Conservation (phyloP, 2,797 vertebrate genomes). For the Chrysolophus pictus region DNA sequence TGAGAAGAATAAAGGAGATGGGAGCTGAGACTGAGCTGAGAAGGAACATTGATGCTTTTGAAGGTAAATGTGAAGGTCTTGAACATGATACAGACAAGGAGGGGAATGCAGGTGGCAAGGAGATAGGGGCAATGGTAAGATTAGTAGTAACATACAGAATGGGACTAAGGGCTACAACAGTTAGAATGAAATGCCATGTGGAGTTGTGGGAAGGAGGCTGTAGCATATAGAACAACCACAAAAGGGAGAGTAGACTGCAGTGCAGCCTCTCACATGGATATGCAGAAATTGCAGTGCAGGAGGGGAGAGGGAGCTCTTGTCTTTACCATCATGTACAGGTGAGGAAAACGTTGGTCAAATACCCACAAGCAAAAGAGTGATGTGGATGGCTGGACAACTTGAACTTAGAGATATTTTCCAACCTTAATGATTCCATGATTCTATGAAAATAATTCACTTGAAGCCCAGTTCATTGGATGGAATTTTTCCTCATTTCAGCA, state of each 20-base stretch:
- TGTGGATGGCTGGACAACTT: not conserved
- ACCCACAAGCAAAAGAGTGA: not conserved
- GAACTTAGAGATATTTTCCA: too few relatives aligned
- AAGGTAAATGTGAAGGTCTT: conserved; percentile 8
- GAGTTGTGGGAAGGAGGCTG: not conserved
- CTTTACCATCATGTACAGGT: not conserved
- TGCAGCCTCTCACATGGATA: not conserved
- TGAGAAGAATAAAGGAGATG: conserved; percentile 43
- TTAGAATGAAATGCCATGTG: not conserved
- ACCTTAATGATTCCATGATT: too few relatives aligned
- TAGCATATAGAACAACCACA: not conserved
- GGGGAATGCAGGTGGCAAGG: not conserved
- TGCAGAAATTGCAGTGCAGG: not conserved
- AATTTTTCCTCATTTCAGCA: not conserved
- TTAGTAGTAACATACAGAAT: not conserved
- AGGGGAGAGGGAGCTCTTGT: not conserved
- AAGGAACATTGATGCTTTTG: conserved; percentile 30
- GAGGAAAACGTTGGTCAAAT: not conserved
- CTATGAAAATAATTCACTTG: not conserved
- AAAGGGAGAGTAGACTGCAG: not conserved
- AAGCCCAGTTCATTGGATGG: not conserved
- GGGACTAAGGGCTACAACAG: not conserved
- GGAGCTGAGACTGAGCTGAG: conserved; percentile 49
- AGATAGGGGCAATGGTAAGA: not conserved
- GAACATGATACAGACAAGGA: not conserved